A percentile compares a stretch with the other conserved stretches of the same genome.
phyloP scores from a whole-genome alignment of 2,797 vertebrate genomes.

The Anniella stebbinsi region DNA sequence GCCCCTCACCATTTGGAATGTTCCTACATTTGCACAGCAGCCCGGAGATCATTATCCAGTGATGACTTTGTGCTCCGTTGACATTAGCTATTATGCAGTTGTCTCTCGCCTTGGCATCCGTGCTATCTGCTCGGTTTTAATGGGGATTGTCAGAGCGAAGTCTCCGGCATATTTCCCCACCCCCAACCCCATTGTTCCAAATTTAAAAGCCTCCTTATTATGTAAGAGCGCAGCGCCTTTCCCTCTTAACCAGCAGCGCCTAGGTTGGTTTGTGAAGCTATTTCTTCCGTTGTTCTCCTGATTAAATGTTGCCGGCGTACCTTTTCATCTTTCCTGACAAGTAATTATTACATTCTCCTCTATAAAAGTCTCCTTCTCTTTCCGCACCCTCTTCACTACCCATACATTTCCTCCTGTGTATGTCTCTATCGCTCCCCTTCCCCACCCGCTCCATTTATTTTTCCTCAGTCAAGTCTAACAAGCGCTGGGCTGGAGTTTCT shows the following conservation, averaged over 20 bases:
- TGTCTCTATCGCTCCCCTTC: not conserved
- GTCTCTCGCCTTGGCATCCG: not conserved
- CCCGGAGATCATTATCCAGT: conserved; percentile 7
- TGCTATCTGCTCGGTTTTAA: not conserved
- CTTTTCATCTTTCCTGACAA: not conserved
- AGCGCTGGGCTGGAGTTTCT: not conserved
- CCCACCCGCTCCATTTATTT: not conserved
- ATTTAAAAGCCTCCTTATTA: not conserved
- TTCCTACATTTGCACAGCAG: not conserved
- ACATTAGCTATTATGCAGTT: conserved; percentile 1
- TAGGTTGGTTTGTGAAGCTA: not conserved
- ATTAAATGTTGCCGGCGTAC: not conserved
- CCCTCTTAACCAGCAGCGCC: not conserved
- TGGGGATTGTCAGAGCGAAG: not conserved
- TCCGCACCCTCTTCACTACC: not conserved
- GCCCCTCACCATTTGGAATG: not conserved
- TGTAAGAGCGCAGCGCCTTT: not conserved
- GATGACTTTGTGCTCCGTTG: conserved; percentile 11
- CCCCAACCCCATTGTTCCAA: not conserved
- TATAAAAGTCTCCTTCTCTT: not conserved
- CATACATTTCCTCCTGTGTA: not conserved
- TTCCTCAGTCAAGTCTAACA: not conserved
- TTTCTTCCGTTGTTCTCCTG: not conserved
- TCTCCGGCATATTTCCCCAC: not conserved
- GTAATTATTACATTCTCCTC: not conserved